Percentiles rank a stretch among this genome's conserved stretches.
phyloP scores from a whole-genome alignment of 2,888 invertebrate species.

The Trichacis sp. region DNA sequence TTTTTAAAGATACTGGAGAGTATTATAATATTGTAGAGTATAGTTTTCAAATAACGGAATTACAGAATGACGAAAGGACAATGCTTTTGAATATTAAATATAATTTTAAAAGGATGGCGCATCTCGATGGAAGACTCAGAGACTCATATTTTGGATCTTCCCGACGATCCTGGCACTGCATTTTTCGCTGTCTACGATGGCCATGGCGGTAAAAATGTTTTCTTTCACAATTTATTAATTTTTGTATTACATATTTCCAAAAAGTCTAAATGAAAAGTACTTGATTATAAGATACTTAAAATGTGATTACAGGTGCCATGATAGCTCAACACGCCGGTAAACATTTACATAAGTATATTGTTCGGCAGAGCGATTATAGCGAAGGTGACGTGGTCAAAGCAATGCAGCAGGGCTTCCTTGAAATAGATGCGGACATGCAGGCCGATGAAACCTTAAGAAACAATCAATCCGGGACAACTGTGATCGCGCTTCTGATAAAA shows the following conservation, averaged over 20 bases:
- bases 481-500: constrained; percentile 87
- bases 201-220: constrained; percentile 78
- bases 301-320: constrained; percentile 86
- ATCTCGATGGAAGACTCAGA: constrained; percentile 99
- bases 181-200: constrained; percentile 99
- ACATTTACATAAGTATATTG: constrained; percentile 92
- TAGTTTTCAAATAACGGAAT: too few species aligned
- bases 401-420: constrained; percentile 88
- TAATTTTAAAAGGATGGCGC: constrained; percentile 86
- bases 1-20: too few species aligned
- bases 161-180: constrained; percentile 91
- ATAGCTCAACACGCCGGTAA: constrained; percentile 96
- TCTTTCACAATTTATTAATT: background rate
- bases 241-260: background rate
- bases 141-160: constrained; percentile 91
- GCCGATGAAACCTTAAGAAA: constrained; percentile 88
- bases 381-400: constrained; percentile 88
- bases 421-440: constrained; percentile 93
- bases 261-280: too few species aligned
- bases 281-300: too few species aligned
- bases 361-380: constrained; percentile 84
- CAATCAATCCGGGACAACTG: constrained; percentile 95
- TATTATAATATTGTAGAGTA: too few species aligned
- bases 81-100: too few species aligned
- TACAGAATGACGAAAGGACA: too few species aligned